Evolutionary conservation across 2,113 vertebrate species (phyloP).

Genomic region (Psophia crepitans): DNA sequence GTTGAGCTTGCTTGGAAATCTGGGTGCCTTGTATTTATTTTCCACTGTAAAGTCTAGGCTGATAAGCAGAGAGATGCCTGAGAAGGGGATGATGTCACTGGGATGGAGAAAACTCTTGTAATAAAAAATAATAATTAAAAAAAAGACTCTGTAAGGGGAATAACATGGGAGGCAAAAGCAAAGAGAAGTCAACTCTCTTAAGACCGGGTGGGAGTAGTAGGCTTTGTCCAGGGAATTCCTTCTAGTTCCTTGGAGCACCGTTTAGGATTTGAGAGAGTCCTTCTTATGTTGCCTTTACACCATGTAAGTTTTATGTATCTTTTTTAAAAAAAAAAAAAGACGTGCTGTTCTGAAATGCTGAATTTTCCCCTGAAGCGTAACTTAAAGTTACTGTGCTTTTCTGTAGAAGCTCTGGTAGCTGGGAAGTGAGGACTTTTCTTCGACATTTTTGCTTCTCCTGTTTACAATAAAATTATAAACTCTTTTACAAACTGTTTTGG

Average conservation of each 20-base stretch:
- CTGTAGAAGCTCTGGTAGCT: not conserved
- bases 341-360: not conserved
- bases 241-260: not conserved
- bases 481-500: not conserved
- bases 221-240: not conserved
- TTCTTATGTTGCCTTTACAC: not conserved
- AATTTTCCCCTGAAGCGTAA: not conserved
- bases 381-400: not conserved
- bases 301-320: not conserved
- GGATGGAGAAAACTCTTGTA: not conserved
- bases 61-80: not conserved
- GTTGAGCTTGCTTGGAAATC: not conserved
- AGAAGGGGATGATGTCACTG: not conserved
- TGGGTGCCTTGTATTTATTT: not conserved
- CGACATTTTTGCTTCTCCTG: not conserved
- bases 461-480: not conserved
- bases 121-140: no score
- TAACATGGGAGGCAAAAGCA: not conserved
- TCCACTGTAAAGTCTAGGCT: not conserved
- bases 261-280: not conserved
- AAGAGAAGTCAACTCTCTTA: not conserved
- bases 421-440: not conserved
- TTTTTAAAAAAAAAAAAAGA: not conserved
- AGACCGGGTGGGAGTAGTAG: not conserved
- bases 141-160: not conserved